Conservation (phyloP, 2,113 vertebrate species). For the Amazona guildingii region DNA sequence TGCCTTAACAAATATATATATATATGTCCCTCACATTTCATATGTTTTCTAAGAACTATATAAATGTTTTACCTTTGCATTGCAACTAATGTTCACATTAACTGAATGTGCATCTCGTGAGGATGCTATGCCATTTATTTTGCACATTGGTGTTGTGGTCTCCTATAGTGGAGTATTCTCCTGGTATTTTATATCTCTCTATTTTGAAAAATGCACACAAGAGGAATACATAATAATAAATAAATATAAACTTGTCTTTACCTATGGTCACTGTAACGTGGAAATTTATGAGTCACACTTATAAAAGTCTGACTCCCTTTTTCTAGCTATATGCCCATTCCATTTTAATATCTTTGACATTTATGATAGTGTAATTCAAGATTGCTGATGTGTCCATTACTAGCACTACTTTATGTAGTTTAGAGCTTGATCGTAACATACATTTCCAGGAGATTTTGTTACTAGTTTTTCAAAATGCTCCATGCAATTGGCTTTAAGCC, state of each 20-base stretch:
- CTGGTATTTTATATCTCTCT: neutral
- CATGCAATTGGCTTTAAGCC: neutral
- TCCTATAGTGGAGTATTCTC: neutral
- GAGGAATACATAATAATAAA: neutral
- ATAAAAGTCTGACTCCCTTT: neutral
- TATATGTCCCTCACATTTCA: neutral
- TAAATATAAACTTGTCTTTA: neutral
- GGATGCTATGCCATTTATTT: neutral
- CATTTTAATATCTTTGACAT: neutral
- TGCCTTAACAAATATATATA: neutral
- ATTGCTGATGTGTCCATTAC: neutral
- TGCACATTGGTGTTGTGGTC: neutral
- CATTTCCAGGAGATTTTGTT: conserved; percentile 17
- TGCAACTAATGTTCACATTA: neutral
- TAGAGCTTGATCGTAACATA: neutral
- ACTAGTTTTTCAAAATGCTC: neutral
- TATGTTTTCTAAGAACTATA: neutral
- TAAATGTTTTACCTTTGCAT: neutral
- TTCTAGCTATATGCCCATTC: neutral
- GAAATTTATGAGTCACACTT: neutral
- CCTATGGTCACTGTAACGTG: neutral
- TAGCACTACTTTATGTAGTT: neutral
- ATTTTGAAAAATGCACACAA: neutral
- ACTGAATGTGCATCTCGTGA: neutral
- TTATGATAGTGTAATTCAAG: neutral